Evolutionary conservation across 2,113 vertebrate species (phyloP).

Genomic region (Melanerpes aurifrons): DNA sequence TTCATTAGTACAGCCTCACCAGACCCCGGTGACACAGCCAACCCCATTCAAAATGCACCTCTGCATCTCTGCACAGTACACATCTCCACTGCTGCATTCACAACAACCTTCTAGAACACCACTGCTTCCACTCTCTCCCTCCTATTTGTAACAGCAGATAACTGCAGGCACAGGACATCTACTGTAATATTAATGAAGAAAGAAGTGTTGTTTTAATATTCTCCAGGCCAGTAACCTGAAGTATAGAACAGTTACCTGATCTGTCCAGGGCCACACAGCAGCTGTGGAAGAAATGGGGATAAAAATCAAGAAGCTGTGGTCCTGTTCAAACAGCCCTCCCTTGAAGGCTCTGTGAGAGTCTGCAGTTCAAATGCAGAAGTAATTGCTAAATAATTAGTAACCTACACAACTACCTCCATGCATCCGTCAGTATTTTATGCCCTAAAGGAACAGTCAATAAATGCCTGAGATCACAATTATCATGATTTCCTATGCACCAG

Average conservation of each 20-base stretch:
- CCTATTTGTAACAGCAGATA: background rate
- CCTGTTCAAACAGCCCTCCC: background rate
- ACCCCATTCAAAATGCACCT: background rate
- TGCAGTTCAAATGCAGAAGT: background rate
- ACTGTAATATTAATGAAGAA: slow-evolving; percentile 46
- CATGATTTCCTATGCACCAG: background rate
- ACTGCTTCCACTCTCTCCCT: background rate
- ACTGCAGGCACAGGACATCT: background rate
- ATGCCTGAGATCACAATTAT: slow-evolving; percentile 1
- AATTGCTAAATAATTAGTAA: slow-evolving; percentile 65
- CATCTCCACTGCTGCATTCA: background rate
- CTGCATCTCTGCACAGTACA: accelerated
- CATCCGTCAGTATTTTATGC: slow-evolving; percentile 30
- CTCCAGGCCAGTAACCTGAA: slow-evolving; percentile 25
- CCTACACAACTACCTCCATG: slow-evolving; percentile 18
- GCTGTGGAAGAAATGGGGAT: background rate
- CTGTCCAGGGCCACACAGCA: background rate
- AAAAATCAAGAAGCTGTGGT: background rate
- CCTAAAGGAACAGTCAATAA: slow-evolving; percentile 34
- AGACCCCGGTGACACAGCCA: background rate
- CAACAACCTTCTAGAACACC: background rate
- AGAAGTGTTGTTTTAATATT: slow-evolving; percentile 47
- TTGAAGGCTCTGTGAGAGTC: background rate
- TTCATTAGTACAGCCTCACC: background rate
- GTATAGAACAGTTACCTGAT: background rate